Percentiles rank a stretch among this genome's conserved stretches.
These are phyloP conservation scores for Eulemur rufifrons DNA, from an alignment of 2,113 vertebrate genomes.

Conservation along the genomic window DNA sequence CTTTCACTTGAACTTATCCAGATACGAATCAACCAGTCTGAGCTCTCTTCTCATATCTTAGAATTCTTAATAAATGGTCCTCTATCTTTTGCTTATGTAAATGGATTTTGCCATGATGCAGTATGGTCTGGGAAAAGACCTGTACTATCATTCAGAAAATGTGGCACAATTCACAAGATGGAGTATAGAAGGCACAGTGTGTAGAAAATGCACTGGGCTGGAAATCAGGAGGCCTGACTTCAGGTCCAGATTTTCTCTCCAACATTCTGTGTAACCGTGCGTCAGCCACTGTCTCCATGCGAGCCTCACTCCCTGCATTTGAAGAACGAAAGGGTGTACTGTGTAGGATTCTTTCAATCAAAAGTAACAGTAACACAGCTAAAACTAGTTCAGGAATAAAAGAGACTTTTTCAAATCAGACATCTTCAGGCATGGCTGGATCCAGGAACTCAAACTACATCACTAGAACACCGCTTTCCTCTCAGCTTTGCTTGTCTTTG, in stretches of 20 bases:
- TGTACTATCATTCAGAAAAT: not conserved
- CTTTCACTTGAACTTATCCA: constrained; percentile 1
- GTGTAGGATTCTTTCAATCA: not conserved
- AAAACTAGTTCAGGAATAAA: not conserved
- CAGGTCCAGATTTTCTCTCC: not conserved
- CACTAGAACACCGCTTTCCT: not conserved
- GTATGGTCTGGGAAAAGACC: not conserved
- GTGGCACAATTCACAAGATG: not conserved
- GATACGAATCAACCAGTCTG: not conserved
- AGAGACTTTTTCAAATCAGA: not conserved
- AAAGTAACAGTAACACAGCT: not conserved
- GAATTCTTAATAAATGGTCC: not conserved
- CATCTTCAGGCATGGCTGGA: not conserved
- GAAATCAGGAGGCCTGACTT: not conserved
- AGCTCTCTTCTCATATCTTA: not conserved
- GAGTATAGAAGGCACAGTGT: not conserved
- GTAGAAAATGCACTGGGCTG: not conserved
- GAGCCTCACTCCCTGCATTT: not conserved
- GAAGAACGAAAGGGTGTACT: not conserved
- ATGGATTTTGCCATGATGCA: not conserved
- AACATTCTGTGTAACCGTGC: not conserved
- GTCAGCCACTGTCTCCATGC: not conserved
- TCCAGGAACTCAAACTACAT: not conserved
- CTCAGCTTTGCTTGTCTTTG: not conserved
- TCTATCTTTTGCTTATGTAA: not conserved